Percentiles rank a stretch among this genome's conserved stretches.
These are phyloP conservation scores for Muschampia plurimacula DNA, from an alignment of 2,888 invertebrate genomes.

Conservation along the genomic window DNA sequence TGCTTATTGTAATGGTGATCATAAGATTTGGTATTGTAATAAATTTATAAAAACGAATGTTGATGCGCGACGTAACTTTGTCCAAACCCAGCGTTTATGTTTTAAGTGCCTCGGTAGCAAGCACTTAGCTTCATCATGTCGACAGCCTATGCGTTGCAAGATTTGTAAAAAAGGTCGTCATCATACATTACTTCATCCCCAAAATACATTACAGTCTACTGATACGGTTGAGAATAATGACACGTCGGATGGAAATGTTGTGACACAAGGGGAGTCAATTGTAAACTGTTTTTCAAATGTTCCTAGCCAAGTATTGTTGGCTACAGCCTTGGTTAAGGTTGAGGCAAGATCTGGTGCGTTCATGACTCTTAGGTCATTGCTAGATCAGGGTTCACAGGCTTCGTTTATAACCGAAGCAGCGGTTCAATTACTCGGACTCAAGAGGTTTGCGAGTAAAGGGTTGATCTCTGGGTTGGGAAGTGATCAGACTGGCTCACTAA, in stretches of 20 bases:
- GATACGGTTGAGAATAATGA: constrained; percentile 9
- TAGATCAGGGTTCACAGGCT: constrained; percentile 49
- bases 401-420: constrained; percentile 48
- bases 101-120: constrained; percentile 47
- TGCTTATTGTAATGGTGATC: constrained; percentile 32
- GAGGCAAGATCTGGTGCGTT: constrained; percentile 39
- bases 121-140: constrained; percentile 45
- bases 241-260: constrained; percentile 23
- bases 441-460: constrained; percentile 36
- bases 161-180: constrained; percentile 44
- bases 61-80: constrained; percentile 42
- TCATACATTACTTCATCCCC: constrained; percentile 45
- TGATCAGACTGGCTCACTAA: constrained; percentile 28
- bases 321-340: constrained; percentile 43
- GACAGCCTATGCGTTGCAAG: constrained; percentile 38
- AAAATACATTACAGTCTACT: constrained; percentile 12
- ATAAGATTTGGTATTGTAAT: constrained; percentile 48
- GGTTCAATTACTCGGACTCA: constrained; percentile 41
- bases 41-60: constrained; percentile 41
- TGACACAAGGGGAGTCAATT: constrained; percentile 21
- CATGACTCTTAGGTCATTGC: constrained; percentile 41
- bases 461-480: constrained; percentile 36
- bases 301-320: constrained; percentile 41
- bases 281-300: constrained; percentile 35
- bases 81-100: constrained; percentile 42